Conservation (phyloP, 2,797 vertebrate species). For the Halcyon badia region DNA sequence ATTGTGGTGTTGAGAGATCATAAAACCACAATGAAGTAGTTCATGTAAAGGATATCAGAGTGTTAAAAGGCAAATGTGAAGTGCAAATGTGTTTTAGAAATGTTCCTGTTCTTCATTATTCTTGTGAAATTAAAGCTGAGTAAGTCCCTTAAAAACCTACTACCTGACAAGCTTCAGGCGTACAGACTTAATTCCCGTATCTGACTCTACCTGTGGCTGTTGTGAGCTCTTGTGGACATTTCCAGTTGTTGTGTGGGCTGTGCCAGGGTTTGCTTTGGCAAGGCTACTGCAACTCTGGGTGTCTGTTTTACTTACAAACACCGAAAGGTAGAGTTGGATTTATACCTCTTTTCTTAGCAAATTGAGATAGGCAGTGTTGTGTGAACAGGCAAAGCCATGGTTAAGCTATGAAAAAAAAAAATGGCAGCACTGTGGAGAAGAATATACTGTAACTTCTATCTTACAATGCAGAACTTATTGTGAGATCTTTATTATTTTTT, state of each 20-base stretch:
- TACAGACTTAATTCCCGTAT: background rate
- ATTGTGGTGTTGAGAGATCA: background rate
- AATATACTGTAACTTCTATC: background rate
- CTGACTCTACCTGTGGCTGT: background rate
- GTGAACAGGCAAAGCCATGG: background rate
- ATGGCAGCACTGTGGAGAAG: background rate
- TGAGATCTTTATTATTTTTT: background rate
- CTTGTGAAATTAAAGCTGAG: background rate
- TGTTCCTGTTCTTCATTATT: background rate
- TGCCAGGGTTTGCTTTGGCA: background rate
- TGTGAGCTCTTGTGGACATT: background rate
- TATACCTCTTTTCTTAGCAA: background rate
- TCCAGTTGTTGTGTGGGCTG: background rate
- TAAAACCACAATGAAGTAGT: background rate
- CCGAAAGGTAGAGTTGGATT: background rate
- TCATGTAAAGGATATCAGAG: background rate
- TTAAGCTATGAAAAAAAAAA: background rate
- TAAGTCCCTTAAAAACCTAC: background rate
- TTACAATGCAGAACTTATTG: background rate
- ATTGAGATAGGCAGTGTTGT: background rate
- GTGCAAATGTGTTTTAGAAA: background rate
- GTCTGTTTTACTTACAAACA: background rate
- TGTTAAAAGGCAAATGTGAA: background rate
- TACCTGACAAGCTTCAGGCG: background rate
- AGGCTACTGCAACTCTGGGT: background rate